Evolutionary conservation across 2,113 vertebrate species (phyloP).

Genomic region (Etheostoma spectabile): DNA sequence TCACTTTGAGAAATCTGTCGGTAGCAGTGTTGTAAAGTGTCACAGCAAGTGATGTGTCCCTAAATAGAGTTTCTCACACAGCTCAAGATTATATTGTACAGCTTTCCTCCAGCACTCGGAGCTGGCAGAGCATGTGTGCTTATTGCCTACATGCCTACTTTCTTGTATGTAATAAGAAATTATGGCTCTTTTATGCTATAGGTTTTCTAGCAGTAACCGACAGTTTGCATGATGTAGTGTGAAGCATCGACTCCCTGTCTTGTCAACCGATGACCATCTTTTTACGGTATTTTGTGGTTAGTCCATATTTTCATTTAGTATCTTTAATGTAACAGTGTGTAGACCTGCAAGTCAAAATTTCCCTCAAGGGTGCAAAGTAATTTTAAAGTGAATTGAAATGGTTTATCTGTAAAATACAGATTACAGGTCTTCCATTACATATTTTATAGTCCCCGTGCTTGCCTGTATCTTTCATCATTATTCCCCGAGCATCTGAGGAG

Average conservation of each 20-base stretch:
- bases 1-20: conserved; percentile 51
- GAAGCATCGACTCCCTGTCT: not conserved
- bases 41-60: conserved; percentile 45
- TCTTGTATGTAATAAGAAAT: conserved; percentile 12
- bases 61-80: conserved; percentile 50
- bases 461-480: conserved; percentile 45
- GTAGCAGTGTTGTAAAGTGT: conserved; percentile 43
- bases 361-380: conserved; percentile 16
- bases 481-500: conserved; percentile 25
- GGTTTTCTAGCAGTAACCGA: not conserved
- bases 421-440: conserved; percentile 56
- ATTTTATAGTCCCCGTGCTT: conserved; percentile 36
- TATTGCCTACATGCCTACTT: conserved; percentile 27
- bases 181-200: not conserved
- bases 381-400: conserved; percentile 42
- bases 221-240: not conserved
- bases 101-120: conserved; percentile 21
- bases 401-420: conserved; percentile 67
- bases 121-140: conserved; percentile 6
- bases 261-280: conserved; percentile 8
- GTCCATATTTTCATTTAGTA: conserved; percentile 28
- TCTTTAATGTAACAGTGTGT: conserved; percentile 10
- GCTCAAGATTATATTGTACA: conserved; percentile 20
- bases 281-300: conserved; percentile 7
- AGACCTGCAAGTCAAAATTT: conserved; percentile 14